Base-by-base conservation (phyloP, 2,888 invertebrate genomes). In the Epirrita christyi region DNA sequence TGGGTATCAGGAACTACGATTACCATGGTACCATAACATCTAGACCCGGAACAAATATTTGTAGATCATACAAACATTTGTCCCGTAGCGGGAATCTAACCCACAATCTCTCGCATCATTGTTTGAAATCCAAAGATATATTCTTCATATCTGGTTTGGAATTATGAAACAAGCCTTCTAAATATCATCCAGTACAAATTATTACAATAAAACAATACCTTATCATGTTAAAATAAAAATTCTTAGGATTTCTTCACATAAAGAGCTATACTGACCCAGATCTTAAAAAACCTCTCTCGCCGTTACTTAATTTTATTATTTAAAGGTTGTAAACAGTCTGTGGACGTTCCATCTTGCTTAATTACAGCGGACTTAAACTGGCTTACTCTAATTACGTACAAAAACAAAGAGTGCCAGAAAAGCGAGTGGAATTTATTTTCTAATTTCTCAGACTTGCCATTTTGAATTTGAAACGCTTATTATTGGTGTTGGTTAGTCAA, bases 351-450 rank as follows among this genome's bases (percentile, higher is more conserved):
- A 75, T 88, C 87, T 86, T 84, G 78, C 85, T 85, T 90, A 88
- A 89, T 90, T 88, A 90, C 85, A 78, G 70, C 69, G 75, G 63
- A 76, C 80, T 84, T 57, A 61, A 54, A 52, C 73, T 67, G 71
- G 84, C 85, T 83, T 78, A 81, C 80, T 83, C 84, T 90, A 88
- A 91, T 91, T 89, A 88, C 85, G 77, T 78, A 80, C 77, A 82
- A 85, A 88, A 88, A 87, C 83, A 86, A 88, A 86, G 59, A 83
- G 81, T 78, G 76, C 80, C 70, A 80, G 85, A 83, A 85, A 84
- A 75, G 76, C 73, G 73, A 64, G 75, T 48, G 37, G 53, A 83
- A 87, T 88, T 86, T 86, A 88, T 88, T 84, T 81, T 83, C 77
- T 84, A 85, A 88, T 87, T 86, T 85, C 84, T 83, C 80, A 77